phyloP scores from a whole-genome alignment of 2,113 vertebrate species.

The Paracanthobrama guichenoti region DNA sequence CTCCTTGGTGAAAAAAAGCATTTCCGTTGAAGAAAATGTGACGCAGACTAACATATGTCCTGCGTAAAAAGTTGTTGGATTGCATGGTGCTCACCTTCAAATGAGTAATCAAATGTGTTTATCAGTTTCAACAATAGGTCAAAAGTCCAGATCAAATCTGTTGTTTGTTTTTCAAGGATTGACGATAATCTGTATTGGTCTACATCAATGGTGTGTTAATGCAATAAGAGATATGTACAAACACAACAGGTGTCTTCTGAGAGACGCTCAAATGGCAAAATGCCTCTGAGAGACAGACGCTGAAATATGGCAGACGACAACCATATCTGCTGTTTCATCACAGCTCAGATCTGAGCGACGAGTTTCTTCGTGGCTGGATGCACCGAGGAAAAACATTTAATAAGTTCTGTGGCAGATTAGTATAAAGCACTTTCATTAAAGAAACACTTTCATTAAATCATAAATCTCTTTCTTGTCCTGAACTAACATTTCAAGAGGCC shows the following conservation, averaged over 20 bases:
- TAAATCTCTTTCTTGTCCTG: conserved; percentile 28
- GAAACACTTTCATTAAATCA: conserved; percentile 21
- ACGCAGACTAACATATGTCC: conserved; percentile 58
- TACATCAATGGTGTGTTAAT: not conserved
- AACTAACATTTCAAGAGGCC: not conserved
- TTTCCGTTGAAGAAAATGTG: conserved; percentile 56
- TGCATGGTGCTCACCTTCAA: not conserved
- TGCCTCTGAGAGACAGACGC: not conserved
- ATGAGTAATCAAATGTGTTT: not conserved
- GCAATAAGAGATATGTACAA: not conserved
- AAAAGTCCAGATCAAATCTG: not conserved
- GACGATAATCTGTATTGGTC: not conserved
- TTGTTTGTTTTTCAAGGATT: not conserved
- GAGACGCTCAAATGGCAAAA: not conserved
- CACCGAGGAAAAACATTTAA: conserved; percentile 36
- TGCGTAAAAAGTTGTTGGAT: conserved; percentile 44
- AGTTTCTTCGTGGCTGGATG: conserved; percentile 20
- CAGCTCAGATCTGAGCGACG: conserved; percentile 24
- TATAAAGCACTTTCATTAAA: conserved; percentile 38
- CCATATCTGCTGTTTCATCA: conserved; percentile 28
- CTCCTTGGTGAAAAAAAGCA: too few relatives aligned
- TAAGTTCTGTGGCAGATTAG: conserved; percentile 11
- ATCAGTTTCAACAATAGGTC: not conserved
- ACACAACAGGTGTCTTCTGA: not conserved
- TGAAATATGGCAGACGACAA: conserved; percentile 25